phyloP scores from a whole-genome alignment of 2,797 vertebrate genomes.

The Todus mexicanus region DNA sequence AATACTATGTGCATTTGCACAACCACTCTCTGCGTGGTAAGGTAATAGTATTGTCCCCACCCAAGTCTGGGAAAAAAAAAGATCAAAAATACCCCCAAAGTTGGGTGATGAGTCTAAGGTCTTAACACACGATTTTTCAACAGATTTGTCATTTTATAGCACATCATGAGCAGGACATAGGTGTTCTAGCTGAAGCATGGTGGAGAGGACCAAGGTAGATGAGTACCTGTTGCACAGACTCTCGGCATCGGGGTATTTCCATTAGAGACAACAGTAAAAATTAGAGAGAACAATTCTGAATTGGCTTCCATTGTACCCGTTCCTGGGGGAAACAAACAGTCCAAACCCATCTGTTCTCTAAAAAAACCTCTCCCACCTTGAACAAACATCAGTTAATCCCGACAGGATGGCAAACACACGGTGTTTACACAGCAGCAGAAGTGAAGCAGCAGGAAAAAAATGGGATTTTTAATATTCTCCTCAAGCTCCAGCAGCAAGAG shows the following conservation, averaged over 20 bases:
- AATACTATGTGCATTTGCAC: not conserved
- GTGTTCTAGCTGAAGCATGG: not conserved
- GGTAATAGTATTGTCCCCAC: too few species aligned
- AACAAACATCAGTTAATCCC: slow-evolving; percentile 32
- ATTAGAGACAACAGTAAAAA: not conserved
- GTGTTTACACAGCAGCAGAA: not conserved
- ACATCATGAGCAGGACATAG: not conserved
- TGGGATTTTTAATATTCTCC: slow-evolving; percentile 6
- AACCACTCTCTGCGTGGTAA: not conserved
- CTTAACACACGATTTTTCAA: rapidly evolving
- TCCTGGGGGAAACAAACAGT: not conserved
- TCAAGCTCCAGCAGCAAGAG: slow-evolving; percentile 19
- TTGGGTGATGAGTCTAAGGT: not conserved
- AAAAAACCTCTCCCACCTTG: slow-evolving; percentile 2
- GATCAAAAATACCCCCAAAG: not conserved
- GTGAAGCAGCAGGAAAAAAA: not conserved
- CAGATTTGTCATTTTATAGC: rapidly evolving
- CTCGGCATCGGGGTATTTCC: not conserved
- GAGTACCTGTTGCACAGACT: not conserved
- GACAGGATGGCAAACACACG: not conserved
- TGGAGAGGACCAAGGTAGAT: rapidly evolving
- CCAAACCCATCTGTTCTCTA: not conserved
- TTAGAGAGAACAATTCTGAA: not conserved
- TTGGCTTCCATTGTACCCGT: not conserved
- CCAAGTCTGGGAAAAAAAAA: not conserved